Percentiles rank a stretch among this genome's conserved stretches.
These are phyloP conservation scores for Calliopsis andreniformis DNA, from an alignment of 1,140 invertebrate species.

Conservation along the genomic window DNA sequence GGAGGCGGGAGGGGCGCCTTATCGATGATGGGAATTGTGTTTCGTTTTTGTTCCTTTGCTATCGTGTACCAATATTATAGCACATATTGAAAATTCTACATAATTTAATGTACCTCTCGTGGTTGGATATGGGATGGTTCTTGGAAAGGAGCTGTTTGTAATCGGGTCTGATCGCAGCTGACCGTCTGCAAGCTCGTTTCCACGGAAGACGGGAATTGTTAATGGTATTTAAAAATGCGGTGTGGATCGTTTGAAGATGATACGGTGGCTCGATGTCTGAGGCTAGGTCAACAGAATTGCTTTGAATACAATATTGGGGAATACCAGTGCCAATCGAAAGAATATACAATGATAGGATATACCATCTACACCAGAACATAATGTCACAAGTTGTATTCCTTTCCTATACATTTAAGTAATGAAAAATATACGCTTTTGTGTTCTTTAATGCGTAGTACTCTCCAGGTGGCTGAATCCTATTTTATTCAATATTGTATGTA, in stretches of 20 bases:
- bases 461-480: too few relatives aligned
- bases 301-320: too few relatives aligned
- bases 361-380: too few relatives aligned
- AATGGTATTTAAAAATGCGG: neutral
- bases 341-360: too few relatives aligned
- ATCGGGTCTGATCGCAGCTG: constrained; percentile 11
- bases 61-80: constrained; percentile 36
- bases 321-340: too few relatives aligned
- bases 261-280: neutral
- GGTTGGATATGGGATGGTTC: constrained; percentile 44
- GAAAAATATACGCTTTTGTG: too few relatives aligned
- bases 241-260: neutral
- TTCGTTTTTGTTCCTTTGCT: constrained; percentile 38
- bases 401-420: too few relatives aligned
- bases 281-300: neutral
- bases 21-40: constrained; percentile 49
- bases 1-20: constrained; percentile 3
- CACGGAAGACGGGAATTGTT: neutral
- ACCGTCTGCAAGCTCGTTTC: neutral
- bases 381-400: too few relatives aligned
- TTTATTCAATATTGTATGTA: too few relatives aligned
- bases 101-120: constrained; percentile 47
- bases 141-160: constrained; percentile 34
- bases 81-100: constrained; percentile 58
- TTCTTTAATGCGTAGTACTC: too few relatives aligned